Base-by-base conservation (phyloP, 2,888 invertebrate genomes). In the Silvanus unidentatus region DNA sequence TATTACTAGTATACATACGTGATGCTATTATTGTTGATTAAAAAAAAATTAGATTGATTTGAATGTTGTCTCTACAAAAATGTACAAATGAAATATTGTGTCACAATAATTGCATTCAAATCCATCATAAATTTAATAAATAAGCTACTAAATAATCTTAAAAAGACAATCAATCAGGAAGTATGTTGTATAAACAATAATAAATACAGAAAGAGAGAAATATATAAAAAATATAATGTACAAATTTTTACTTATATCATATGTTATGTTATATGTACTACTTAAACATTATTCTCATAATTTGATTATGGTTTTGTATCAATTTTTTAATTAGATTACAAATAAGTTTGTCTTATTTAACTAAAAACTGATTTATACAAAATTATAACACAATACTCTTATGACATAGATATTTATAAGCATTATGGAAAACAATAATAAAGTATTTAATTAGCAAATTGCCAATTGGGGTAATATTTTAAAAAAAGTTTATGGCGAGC, bases 181-280 rank as follows among this genome's bases (percentile, higher is more conserved):
- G 10, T 11, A 32, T 32, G n/a, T 37, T 15, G 10, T 63, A 65
- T 63, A 64, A 65, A 66, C 63, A 66, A 66, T n/a, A n/a, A n/a
- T 63, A 66, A 66, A 66, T 64, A 66, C 64, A 66, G 58, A 32
- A 22, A 22, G 22, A 32, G 32, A 37, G 37, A 48, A 55, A 42
- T 54, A 59, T 67, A 67, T 65, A 68, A 68, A 37, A 68, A 68
- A 68, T 68, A 68, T 66, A 65, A 63, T 64, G 58, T 65, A 66
- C 65, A 66, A 49, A 37, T 50, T 58, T 62, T 59, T 45, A 60
- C 54, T 58, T 60, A 54, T 49, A 38, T 39, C n/a, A 39, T 39
- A 30, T 49, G 39, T 42, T 47, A 39, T 34, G 16, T 47, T 32
- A 10, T 44, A 53, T 47, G 47, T 57, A 53, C 55, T 62, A 63